phyloP scores from a whole-genome alignment of 2,113 vertebrate species.

The Ammospiza caudacuta region DNA sequence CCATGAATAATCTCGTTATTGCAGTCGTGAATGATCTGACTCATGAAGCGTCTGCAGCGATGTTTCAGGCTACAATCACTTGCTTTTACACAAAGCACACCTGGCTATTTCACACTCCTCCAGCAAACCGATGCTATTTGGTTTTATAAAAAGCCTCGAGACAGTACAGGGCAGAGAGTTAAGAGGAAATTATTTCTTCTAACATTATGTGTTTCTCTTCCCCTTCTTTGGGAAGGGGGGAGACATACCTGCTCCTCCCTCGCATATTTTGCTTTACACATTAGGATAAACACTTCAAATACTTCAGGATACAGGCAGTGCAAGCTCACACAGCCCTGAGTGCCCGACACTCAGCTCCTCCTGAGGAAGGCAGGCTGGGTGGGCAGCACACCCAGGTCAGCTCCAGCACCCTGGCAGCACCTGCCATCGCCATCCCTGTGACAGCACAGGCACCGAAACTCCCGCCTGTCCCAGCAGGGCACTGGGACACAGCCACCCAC shows the following conservation, averaged over 20 bases:
- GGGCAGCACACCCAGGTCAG: neutral
- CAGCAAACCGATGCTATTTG: neutral
- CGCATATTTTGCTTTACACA: neutral
- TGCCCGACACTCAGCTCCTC: accelerated
- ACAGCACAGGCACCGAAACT: accelerated
- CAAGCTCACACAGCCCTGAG: accelerated
- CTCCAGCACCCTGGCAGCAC: accelerated
- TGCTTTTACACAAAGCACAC: neutral
- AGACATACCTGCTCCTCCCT: neutral
- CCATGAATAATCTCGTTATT: neutral
- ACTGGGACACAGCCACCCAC: accelerated
- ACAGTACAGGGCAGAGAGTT: neutral
- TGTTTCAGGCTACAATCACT: neutral
- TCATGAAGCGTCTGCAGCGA: neutral
- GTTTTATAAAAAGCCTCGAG: neutral
- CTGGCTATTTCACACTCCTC: neutral
- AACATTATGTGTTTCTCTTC: neutral
- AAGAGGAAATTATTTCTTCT: neutral
- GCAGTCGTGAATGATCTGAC: neutral
- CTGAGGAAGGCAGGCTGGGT: neutral
- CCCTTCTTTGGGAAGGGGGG: neutral
- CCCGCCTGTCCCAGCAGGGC: accelerated
- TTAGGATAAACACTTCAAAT: neutral
- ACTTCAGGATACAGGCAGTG: neutral
- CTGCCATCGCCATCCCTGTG: accelerated